Evolutionary conservation across 2,888 invertebrate genomes (phyloP).

Genomic region (Drosophila sordidapex): DNA sequence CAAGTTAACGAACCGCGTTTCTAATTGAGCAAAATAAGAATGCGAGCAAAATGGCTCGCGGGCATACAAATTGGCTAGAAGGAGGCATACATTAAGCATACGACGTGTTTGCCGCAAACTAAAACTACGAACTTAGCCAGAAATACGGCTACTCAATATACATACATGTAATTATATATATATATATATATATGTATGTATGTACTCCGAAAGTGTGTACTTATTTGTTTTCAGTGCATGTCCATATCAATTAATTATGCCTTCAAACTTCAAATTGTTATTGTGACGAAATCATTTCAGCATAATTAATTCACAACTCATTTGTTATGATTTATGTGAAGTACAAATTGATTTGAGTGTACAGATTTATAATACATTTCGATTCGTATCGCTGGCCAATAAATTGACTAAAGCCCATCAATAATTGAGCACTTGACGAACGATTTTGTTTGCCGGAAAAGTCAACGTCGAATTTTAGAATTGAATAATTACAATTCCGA

Average conservation of each 20-base stretch:
- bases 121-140: constrained; percentile 14
- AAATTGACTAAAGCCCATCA: constrained; percentile 8
- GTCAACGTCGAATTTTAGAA: constrained; percentile 4
- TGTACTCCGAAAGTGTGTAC: background rate
- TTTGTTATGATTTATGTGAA: constrained; percentile 30
- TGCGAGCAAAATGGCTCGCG: constrained; percentile 20
- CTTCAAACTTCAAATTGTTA: background rate
- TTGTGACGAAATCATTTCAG: background rate
- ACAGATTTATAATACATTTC: constrained; percentile 12
- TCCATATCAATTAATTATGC: background rate
- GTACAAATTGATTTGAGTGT: constrained; percentile 13
- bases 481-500: constrained; percentile 21
- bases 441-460: background rate
- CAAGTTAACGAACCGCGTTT: constrained; percentile 30
- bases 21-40: constrained; percentile 57
- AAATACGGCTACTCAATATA: background rate
- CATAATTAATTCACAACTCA: constrained; percentile 14
- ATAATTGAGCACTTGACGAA: constrained; percentile 1
- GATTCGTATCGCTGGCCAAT: constrained; percentile 5
- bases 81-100: constrained; percentile 28
- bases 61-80: constrained; percentile 34
- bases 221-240: background rate
- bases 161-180: background rate
- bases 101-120: constrained; percentile 23
- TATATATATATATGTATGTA: background rate